phyloP scores from a whole-genome alignment of 2,888 invertebrate genomes.

The Lasioglossum vierecki region DNA sequence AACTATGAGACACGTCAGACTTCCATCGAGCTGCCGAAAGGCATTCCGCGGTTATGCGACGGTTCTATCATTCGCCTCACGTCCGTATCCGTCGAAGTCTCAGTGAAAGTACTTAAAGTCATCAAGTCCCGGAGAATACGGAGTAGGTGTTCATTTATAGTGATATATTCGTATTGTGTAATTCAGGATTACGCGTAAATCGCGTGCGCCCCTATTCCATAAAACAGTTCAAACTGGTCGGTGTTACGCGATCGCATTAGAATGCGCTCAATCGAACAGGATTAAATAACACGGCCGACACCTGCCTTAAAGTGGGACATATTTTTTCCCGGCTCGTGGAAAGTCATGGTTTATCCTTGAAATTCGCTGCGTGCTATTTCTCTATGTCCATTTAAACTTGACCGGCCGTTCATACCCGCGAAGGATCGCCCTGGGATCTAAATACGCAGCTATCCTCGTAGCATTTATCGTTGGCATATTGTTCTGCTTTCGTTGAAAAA shows the following conservation, averaged over 20 bases:
- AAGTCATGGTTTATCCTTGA: constrained; percentile 4
- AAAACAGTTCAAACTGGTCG: constrained; percentile 22
- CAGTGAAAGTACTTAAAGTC: constrained; percentile 80
- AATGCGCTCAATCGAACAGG: constrained; percentile 20
- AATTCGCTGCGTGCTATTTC: background rate
- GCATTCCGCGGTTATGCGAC: constrained; percentile 61
- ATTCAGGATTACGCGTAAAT: constrained; percentile 70
- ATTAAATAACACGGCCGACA: constrained; percentile 40
- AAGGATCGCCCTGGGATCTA: background rate
- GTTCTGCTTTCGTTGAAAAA: too few species aligned
- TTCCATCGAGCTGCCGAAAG: constrained; percentile 52
- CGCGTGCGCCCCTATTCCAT: constrained; percentile 37
- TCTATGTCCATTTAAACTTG: background rate
- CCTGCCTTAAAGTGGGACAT: background rate
- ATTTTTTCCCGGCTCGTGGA: background rate
- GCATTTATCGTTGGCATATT: too few species aligned
- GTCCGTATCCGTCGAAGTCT: constrained; percentile 68
- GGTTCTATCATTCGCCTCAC: constrained; percentile 75
- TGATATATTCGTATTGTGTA: constrained; percentile 79
- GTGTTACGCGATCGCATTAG: constrained; percentile 32
- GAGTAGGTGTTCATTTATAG: constrained; percentile 75
- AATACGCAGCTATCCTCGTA: background rate
- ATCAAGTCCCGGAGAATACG: constrained; percentile 73
- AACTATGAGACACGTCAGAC: constrained; percentile 15
- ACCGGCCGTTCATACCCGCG: background rate